Evolutionary conservation across 2,113 vertebrate genomes (phyloP).

Genomic region (Petroica traversi): DNA sequence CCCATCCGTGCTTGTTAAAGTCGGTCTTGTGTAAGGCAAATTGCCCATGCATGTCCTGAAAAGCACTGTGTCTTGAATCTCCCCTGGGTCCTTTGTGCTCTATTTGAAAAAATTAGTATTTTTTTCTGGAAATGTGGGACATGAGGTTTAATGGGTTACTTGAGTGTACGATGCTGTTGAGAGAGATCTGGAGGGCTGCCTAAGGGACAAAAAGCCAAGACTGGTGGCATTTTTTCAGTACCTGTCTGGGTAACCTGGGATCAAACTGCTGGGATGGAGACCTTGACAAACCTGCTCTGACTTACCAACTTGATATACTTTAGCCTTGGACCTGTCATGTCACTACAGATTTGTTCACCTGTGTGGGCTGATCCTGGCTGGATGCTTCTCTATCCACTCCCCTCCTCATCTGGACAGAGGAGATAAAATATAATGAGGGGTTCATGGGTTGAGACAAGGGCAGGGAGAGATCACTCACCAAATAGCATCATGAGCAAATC

Average conservation of each 20-base stretch:
- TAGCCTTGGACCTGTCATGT: background rate
- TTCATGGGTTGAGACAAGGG: background rate
- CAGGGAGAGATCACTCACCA: background rate
- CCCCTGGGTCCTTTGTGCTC: background rate
- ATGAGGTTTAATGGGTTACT: background rate
- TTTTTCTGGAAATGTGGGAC: background rate
- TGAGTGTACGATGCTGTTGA: background rate
- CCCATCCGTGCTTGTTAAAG: background rate
- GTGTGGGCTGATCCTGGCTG: background rate
- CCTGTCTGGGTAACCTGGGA: background rate
- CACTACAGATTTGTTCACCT: background rate
- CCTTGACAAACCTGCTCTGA: background rate
- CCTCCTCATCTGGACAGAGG: background rate
- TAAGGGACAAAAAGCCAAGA: background rate
- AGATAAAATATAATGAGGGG: background rate
- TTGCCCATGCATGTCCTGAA: background rate
- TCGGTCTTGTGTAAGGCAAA: slow-evolving; percentile 9
- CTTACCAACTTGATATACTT: background rate
- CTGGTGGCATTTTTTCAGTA: background rate
- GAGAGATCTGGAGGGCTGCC: background rate
- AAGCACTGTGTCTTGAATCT: background rate
- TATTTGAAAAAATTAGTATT: background rate
- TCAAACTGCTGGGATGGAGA: background rate
- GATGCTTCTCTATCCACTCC: background rate
- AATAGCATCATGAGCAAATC: background rate